Conservation (phyloP, 30 jellyfish, hydroid and myxozoan species). For the Cassiopea xamachana region DNA sequence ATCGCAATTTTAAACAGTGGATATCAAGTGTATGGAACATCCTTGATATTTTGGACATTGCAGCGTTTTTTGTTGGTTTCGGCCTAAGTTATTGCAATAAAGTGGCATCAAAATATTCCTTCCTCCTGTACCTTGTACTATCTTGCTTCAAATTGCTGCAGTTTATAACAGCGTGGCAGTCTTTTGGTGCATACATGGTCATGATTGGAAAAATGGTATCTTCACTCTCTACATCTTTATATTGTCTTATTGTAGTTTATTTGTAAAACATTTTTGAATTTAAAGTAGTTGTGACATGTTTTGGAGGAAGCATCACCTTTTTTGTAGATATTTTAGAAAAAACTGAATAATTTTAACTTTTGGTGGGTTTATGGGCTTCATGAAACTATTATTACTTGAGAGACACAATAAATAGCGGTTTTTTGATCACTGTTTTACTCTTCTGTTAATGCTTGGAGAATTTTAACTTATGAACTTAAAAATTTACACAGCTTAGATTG, state of each 20-base stretch:
- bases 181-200: conserved; percentile 69
- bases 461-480: too few relatives aligned
- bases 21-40: conserved; percentile 50
- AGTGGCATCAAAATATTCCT: neutral
- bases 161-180: conserved; percentile 17
- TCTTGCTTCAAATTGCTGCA: conserved; percentile 52
- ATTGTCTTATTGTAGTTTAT: neutral
- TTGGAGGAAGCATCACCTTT: neutral
- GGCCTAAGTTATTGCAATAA: neutral
- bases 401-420: too few relatives aligned
- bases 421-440: too few relatives aligned
- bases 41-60: conserved; percentile 36
- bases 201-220: conserved; percentile 75
- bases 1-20: conserved; percentile 49
- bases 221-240: neutral
- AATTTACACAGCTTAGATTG: too few relatives aligned
- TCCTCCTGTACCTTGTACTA: conserved; percentile 29
- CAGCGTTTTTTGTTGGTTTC: conserved; percentile 48
- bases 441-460: too few relatives aligned
- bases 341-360: too few relatives aligned
- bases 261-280: too few relatives aligned
- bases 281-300: neutral
- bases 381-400: too few relatives aligned
- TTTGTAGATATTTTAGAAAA: too few relatives aligned
- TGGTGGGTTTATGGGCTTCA: too few relatives aligned